Percentiles rank a stretch among this genome's conserved stretches.
Evolutionary conservation across 2,888 invertebrate species (phyloP).

Genomic region (Peribatodes rhomboidaria): DNA sequence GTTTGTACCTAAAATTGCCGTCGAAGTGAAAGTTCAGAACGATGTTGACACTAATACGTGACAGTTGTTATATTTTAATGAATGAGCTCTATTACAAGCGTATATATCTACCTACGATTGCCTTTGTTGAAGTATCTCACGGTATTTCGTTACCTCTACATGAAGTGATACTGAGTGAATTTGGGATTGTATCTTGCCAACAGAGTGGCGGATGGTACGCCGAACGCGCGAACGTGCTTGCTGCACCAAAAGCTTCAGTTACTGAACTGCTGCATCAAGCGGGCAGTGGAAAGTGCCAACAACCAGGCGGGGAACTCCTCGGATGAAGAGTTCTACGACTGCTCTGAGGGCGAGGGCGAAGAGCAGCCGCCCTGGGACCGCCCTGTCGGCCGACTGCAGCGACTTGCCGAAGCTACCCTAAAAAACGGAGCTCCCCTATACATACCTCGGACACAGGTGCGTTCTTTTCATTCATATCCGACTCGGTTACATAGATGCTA

Average conservation of each 20-base stretch:
- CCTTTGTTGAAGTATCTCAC: background rate
- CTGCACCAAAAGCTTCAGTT: constrained; percentile 98
- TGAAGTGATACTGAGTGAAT: background rate
- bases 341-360: constrained; percentile 86
- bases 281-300: constrained; percentile 80
- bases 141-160: background rate
- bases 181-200: constrained; percentile 56
- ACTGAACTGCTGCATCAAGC: constrained; percentile 92
- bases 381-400: constrained; percentile 71
- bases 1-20: constrained; percentile 66
- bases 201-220: constrained; percentile 93
- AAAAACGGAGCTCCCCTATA: constrained; percentile 78
- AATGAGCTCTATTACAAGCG: constrained; percentile 28
- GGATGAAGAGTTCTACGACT: constrained; percentile 94
- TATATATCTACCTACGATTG: background rate
- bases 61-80: constrained; percentile 51
- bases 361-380: constrained; percentile 78
- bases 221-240: constrained; percentile 95
- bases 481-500: background rate
- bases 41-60: constrained; percentile 63
- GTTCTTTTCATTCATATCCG: constrained; percentile 8
- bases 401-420: constrained; percentile 72
- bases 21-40: constrained; percentile 74
- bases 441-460: constrained; percentile 78
- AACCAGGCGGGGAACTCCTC: constrained; percentile 68